phyloP scores from a whole-genome alignment of 2,113 vertebrate genomes.

The Heterocephalus glaber region DNA sequence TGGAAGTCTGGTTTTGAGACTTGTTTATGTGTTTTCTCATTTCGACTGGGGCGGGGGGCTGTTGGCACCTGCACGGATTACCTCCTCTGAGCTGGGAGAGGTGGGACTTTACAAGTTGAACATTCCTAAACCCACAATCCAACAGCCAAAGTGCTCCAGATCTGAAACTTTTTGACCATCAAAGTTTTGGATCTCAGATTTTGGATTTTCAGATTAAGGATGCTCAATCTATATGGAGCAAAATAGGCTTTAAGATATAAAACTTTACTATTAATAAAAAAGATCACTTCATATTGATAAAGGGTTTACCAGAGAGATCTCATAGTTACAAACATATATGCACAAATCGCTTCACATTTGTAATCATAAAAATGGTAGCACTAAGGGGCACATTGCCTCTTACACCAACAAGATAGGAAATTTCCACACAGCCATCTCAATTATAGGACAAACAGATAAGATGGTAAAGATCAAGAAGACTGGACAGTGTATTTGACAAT shows the following conservation, averaged over 20 bases:
- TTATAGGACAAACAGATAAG: constrained; percentile 11
- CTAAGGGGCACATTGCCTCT: neutral
- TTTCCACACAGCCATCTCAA: neutral
- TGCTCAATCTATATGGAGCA: neutral
- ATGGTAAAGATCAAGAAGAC: neutral
- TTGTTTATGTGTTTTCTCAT: no score
- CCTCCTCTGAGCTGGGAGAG: no score
- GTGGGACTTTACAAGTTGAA: neutral
- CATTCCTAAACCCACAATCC: neutral
- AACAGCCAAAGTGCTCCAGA: neutral
- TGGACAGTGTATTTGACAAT: neutral
- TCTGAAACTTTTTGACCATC: neutral
- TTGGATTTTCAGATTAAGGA: neutral
- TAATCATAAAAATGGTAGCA: neutral
- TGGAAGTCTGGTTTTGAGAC: no score
- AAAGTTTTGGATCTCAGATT: neutral
- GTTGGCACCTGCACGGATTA: no score
- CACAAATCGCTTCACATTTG: constrained; percentile 12
- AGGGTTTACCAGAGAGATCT: neutral
- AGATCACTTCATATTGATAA: neutral
- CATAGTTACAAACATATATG: neutral
- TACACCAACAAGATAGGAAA: neutral
- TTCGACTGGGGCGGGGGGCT: no score
- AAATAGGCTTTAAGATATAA: neutral
- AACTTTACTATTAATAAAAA: neutral